Evolutionary conservation across 2,888 invertebrate genomes (phyloP), one percentile per base, ranked within the genome.

Genomic region (Leptarthrus brevirostris): DNA sequence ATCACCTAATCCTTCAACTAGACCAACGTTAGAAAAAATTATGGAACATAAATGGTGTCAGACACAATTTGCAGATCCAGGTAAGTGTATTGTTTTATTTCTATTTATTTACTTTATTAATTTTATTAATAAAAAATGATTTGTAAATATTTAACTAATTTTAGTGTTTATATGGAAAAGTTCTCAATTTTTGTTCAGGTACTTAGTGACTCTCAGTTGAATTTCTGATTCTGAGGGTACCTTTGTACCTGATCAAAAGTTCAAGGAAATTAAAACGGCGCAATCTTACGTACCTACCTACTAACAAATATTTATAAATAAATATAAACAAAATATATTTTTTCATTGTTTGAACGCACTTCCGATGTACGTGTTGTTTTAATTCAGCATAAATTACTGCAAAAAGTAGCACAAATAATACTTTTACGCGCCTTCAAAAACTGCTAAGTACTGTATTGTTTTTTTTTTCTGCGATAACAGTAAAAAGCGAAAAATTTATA

Each of bases 141-240:
- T 26, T 52, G 69, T 54, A 12, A 52, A 34, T 54, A 18, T 71
- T 14, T 36, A 10, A 18, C 24, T 71, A 18, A 54, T 18, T 36
- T 58, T 36, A 18, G 8, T 16, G 16, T 20, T 14, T 56, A 14
- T 18, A 30, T 30, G 0, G 14, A 14, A 30, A 18, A 10, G 73
- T 73, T 75, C 73, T 77, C 47, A 80, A 79, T 83, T 80, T 86
- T 86, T 86, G 87, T 86, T 89, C 92, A 92, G 92, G 92, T 92
- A 92, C 92, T 92, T 90, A 91, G 92, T 92, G 92, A 92, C 92
- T 92, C 92, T 92, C 92, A 92, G 90, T 87, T 77, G 84, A 83
- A 49, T 72, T 10, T 49, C 79, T 78, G 79, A 80, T 77, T 79
- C 82, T 85, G 85, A 83, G 86, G 81, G 84, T 79, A 80, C 80